Conservation (phyloP, 2,113 vertebrate genomes). For the Protobothrops mucrosquamatus region DNA sequence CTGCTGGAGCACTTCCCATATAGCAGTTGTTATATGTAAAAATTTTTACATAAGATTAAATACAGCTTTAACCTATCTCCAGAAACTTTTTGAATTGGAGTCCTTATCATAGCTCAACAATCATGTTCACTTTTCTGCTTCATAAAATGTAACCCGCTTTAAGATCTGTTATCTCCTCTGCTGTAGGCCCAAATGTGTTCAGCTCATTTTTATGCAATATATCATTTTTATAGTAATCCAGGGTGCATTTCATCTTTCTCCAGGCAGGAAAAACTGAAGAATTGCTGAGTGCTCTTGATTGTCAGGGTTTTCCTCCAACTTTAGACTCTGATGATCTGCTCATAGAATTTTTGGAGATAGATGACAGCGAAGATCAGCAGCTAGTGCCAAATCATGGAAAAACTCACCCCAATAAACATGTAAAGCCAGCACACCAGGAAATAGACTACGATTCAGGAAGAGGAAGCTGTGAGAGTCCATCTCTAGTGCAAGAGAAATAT, state of each 20-base stretch:
- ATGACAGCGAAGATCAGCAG: slow-evolving; percentile 77
- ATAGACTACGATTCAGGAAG: slow-evolving; percentile 85
- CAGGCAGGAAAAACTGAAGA: slow-evolving; percentile 86
- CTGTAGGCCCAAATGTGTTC: neutral
- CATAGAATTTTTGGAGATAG: slow-evolving; percentile 88
- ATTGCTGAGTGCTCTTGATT: slow-evolving; percentile 79
- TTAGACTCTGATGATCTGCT: slow-evolving; percentile 83
- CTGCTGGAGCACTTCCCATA: too few species aligned
- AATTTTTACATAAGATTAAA: neutral
- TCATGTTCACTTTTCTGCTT: neutral
- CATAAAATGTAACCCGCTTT: neutral
- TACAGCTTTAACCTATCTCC: neutral
- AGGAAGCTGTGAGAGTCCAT: slow-evolving; percentile 89
- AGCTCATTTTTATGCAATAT: neutral
- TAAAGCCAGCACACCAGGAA: slow-evolving; percentile 65
- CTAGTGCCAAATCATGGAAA: slow-evolving; percentile 70
- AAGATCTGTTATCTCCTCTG: neutral
- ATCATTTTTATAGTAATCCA: neutral
- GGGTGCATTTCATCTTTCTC: slow-evolving; percentile 1
- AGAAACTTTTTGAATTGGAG: neutral
- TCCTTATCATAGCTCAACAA: neutral
- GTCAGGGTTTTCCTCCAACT: slow-evolving; percentile 82
- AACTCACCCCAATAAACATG: slow-evolving; percentile 47
- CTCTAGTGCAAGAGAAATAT: slow-evolving; percentile 79
- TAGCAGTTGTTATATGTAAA: neutral